Base-by-base conservation (phyloP, 2,888 invertebrate species). In the Galeruca laticollis region DNA sequence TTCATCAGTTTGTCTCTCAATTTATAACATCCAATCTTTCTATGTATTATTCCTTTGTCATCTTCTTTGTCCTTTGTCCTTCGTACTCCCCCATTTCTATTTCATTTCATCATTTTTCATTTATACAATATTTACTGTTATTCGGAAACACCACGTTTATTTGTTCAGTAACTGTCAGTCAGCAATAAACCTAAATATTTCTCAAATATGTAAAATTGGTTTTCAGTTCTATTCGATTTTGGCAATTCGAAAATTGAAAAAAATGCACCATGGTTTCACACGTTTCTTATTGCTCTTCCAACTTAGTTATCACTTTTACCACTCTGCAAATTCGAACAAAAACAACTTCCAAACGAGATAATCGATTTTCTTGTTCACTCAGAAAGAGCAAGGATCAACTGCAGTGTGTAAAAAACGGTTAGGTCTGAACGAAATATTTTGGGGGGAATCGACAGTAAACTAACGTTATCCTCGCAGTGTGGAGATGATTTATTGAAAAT, bases 401-500 rank as follows among this genome's bases (percentile, higher is more conserved):
- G 21, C 62, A 62, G 49, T 68, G 68, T 49, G 62, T 68, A 60
- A 57, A 57, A 68, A 68, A 26, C 68, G 35, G 57, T 68, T 68
- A 35, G 11, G 68, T 47, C 56, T 33, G 37, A 61, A 65, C 68
- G 60, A 68, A 70, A 66, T 70, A 64, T 67, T 71, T 71, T 65
- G 54, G 61, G 70, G 73, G 71, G 72, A 73, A 77, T 75, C 74
- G 74, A 65, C 74, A 70, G 66, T 73, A 75, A 77, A 78, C 73
- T 69, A 76, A 75, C 74, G 77, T 78, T 76, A 78, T 65, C 65
- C 65, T 54, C 65, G 18, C 65, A 60, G 18, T 54, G 18, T 65
- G 60, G 9, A 40, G 60, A 65, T 65, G 69, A 69, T 69, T 65
- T 69, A 69, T 37, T 47, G 43, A 54, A 64, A 51, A 65, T 65